Percentiles rank a stretch among this genome's conserved stretches.
Conservation (phyloP, 1,140 invertebrate genomes). For the Drosophila suzukii region DNA sequence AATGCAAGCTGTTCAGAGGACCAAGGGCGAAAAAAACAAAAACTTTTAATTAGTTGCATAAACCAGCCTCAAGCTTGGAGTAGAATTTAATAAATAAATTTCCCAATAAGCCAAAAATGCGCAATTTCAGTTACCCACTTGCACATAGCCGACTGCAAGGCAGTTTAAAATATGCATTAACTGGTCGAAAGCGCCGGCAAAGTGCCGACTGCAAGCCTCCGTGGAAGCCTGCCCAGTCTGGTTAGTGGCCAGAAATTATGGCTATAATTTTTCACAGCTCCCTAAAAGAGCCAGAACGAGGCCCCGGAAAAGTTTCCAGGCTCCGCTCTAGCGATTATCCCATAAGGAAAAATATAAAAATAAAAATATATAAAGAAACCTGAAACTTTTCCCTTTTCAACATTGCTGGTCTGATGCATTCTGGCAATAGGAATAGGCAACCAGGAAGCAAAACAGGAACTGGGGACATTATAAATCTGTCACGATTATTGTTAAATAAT, state of each 20-base stretch:
- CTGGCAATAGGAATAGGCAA: slow-evolving; percentile 23
- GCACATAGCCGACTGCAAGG: slow-evolving; percentile 36
- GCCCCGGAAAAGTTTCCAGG: slow-evolving; percentile 18
- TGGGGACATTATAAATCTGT: slow-evolving; percentile 62
- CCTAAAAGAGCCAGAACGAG: slow-evolving; percentile 7
- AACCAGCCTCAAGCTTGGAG: slow-evolving; percentile 34
- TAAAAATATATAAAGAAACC: not conserved
- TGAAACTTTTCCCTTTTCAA: slow-evolving; percentile 37
- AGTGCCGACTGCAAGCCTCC: slow-evolving; percentile 31
- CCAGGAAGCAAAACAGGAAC: slow-evolving; percentile 23
- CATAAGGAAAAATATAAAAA: slow-evolving; percentile 42
- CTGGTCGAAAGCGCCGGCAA: slow-evolving; percentile 39
- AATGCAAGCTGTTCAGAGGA: slow-evolving; percentile 12
- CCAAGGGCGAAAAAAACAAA: slow-evolving; percentile 29
- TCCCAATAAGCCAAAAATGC: slow-evolving; percentile 78
- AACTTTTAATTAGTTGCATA: slow-evolving; percentile 78
- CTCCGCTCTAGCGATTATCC: slow-evolving; percentile 50
- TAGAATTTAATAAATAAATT: slow-evolving; percentile 81
- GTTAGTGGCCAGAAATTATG: slow-evolving; percentile 80
- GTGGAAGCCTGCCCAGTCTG: slow-evolving; percentile 52
- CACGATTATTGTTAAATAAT: slow-evolving; percentile 63
- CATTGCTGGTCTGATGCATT: slow-evolving; percentile 39
- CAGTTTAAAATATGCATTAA: slow-evolving; percentile 79
- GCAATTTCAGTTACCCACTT: slow-evolving; percentile 31
- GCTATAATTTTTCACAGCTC: slow-evolving; percentile 73